Percentiles rank a stretch among this genome's conserved stretches.
These are phyloP conservation scores for Channa striata DNA, from an alignment of 2,797 vertebrate genomes.

Conservation along the genomic window DNA sequence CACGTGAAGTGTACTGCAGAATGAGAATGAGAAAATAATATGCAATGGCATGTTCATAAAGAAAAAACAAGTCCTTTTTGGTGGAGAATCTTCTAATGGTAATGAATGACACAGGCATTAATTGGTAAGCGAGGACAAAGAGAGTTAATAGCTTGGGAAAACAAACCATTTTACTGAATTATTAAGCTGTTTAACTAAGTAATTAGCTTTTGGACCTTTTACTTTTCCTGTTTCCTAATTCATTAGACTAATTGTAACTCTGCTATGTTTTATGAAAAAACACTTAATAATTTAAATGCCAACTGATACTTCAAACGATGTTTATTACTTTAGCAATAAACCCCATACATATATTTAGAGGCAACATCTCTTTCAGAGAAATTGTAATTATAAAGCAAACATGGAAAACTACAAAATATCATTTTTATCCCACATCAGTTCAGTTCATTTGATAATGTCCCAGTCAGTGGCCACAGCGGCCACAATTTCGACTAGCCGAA, in stretches of 20 bases:
- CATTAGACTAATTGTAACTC: slow-evolving; percentile 26
- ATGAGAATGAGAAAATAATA: slow-evolving; percentile 40
- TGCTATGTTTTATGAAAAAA: slow-evolving; percentile 4
- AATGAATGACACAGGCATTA: slow-evolving; percentile 39
- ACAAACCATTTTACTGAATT: slow-evolving; percentile 46
- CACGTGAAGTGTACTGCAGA: slow-evolving; percentile 3
- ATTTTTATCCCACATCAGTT: background rate
- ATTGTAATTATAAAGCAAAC: slow-evolving; percentile 22
- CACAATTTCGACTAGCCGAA: background rate
- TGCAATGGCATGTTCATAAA: slow-evolving; percentile 1
- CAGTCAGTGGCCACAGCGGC: background rate
- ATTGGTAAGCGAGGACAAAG: slow-evolving; percentile 37
- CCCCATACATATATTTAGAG: slow-evolving; percentile 12
- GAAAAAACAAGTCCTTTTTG: background rate
- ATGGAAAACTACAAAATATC: slow-evolving; percentile 40
- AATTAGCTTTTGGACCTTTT: slow-evolving; percentile 35
- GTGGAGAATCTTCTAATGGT: slow-evolving; percentile 28
- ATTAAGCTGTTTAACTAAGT: slow-evolving; percentile 45
- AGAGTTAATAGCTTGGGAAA: slow-evolving; percentile 34
- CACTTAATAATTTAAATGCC: slow-evolving; percentile 9
- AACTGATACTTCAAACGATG: slow-evolving; percentile 8
- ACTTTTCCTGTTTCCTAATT: slow-evolving; percentile 31
- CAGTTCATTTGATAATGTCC: slow-evolving; percentile 3
- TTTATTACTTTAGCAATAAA: slow-evolving; percentile 56
- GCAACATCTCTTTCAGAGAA: slow-evolving; percentile 12